A percentile compares a stretch with the other conserved stretches of the same genome.
Evolutionary conservation across 1,140 invertebrate genomes (phyloP).

Genomic region (Macrocentrus cingulum): DNA sequence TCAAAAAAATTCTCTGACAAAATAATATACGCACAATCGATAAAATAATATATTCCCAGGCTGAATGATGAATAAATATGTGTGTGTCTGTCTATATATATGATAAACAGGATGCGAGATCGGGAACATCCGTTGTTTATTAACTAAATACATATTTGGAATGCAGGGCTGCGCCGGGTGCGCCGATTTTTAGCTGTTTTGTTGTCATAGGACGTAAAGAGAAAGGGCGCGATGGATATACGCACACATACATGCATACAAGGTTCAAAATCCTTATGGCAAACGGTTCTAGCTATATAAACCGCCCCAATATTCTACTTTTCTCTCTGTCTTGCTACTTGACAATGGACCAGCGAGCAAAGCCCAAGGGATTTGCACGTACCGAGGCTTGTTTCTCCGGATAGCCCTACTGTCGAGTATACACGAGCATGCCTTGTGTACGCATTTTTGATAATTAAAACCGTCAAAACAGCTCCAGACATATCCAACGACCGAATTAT

Average conservation of each 20-base stretch:
- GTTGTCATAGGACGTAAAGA: constrained; percentile 54
- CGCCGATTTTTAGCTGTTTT: constrained; percentile 50
- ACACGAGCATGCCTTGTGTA: background rate
- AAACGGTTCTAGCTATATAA: background rate
- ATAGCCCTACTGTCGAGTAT: constrained; percentile 4
- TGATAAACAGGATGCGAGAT: constrained; percentile 19
- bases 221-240: constrained; percentile 18
- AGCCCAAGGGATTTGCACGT: constrained; percentile 21
- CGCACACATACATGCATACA: too few relatives aligned
- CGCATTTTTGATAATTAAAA: background rate
- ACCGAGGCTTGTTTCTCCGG: constrained; percentile 16
- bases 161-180: constrained; percentile 43
- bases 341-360: constrained; percentile 25
- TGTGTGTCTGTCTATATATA: background rate
- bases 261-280: background rate
- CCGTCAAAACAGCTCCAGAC: background rate
- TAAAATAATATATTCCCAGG: constrained; percentile 5
- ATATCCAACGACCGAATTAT: background rate
- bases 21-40: too few relatives aligned
- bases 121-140: constrained; percentile 45
- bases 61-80: background rate
- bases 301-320: background rate
- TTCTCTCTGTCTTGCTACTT: background rate
- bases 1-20: too few relatives aligned
- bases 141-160: constrained; percentile 59